Percentiles rank a stretch among this genome's conserved stretches.
Conservation (phyloP, 2,797 vertebrate genomes). For the Kryptolebias ocellatus region DNA sequence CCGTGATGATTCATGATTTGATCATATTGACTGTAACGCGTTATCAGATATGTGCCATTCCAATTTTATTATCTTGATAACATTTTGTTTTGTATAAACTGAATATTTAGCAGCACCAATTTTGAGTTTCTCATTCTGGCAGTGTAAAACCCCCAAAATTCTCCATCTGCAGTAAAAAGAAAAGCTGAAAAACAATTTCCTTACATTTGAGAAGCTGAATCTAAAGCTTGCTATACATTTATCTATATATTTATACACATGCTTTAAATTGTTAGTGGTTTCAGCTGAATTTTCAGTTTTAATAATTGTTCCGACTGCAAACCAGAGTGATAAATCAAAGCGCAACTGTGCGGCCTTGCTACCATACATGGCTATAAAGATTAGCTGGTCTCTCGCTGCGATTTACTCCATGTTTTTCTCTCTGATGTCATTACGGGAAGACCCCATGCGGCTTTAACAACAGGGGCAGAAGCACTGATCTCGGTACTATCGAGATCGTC, state of each 20-base stretch:
- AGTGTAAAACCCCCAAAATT: not conserved
- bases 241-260: too few relatives aligned
- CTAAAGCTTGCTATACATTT: not conserved
- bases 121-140: not conserved
- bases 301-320: conserved; percentile 3
- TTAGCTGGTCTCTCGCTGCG: conserved; percentile 22
- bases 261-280: not conserved
- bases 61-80: not conserved
- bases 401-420: conserved; percentile 18
- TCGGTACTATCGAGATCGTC: conserved; percentile 38
- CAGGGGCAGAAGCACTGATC: conserved; percentile 37
- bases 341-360: not conserved
- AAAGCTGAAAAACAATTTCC: not conserved
- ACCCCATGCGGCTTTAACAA: conserved; percentile 27
- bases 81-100: not conserved
- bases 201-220: not conserved
- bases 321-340: conserved; percentile 1
- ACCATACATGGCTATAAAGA: not conserved
- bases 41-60: not conserved
- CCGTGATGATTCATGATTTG: not conserved
- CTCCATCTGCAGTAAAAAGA: not conserved
- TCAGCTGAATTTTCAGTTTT: not conserved
- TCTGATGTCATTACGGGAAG: conserved; percentile 33
- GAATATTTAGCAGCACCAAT: not conserved
- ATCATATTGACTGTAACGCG: not conserved